Percentiles rank a stretch among this genome's conserved stretches.
These are phyloP conservation scores for Choristoneura rosaceana DNA, from an alignment of 2,888 invertebrate genomes.

Conservation along the genomic window DNA sequence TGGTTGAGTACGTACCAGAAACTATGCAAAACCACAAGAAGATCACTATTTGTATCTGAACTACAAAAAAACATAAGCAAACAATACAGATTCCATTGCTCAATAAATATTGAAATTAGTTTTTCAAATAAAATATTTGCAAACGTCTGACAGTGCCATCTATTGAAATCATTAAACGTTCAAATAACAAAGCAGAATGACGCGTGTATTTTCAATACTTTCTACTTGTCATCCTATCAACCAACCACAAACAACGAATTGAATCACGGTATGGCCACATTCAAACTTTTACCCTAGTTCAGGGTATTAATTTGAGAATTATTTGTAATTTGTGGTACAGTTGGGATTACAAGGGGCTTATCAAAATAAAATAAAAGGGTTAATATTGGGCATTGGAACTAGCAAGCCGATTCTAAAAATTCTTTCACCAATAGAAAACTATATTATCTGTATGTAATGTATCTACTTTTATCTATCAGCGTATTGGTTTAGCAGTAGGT, in stretches of 20 bases:
- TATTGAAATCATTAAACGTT: slow-evolving; percentile 14
- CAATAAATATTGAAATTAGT: background rate
- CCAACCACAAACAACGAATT: slow-evolving; percentile 73
- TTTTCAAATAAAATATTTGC: background rate
- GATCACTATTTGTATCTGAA: background rate
- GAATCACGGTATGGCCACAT: slow-evolving; percentile 20
- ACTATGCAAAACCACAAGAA: background rate
- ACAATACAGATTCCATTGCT: background rate
- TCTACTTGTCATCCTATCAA: slow-evolving; percentile 67
- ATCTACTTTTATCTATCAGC: too few species aligned
- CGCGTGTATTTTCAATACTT: slow-evolving; percentile 84
- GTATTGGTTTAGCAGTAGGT: too few species aligned
- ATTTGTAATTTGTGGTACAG: too few species aligned
- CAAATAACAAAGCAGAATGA: slow-evolving; percentile 63
- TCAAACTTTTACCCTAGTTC: background rate
- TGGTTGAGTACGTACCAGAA: too few species aligned
- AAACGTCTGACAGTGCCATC: slow-evolving; percentile 8
- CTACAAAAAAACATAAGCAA: background rate
- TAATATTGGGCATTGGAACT: too few species aligned
- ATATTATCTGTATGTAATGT: too few species aligned
- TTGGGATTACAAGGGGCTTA: too few species aligned
- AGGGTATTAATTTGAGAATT: slow-evolving; percentile 4
- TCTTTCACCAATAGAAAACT: too few species aligned
- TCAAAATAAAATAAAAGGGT: too few species aligned
- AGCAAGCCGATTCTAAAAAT: too few species aligned